Evolutionary conservation across 2,888 invertebrate genomes (phyloP).

Genomic region (Pheosia gnoma): DNA sequence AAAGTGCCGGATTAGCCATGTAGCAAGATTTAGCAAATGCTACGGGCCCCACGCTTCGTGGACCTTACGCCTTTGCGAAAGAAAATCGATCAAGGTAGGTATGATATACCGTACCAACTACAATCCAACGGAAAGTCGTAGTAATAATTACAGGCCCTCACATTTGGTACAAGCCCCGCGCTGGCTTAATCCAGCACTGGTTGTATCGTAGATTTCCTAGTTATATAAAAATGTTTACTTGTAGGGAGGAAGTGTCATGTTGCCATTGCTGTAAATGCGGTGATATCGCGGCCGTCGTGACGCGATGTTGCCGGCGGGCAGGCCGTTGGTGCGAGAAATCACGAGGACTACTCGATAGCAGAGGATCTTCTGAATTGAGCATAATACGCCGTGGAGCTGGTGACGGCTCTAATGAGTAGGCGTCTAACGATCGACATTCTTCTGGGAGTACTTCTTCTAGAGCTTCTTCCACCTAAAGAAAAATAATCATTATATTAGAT

Average conservation of each 20-base stretch:
- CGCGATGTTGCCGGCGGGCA: conserved; percentile 62
- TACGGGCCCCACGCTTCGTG: too few species aligned
- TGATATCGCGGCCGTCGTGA: conserved; percentile 50
- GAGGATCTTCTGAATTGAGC: conserved; percentile 94
- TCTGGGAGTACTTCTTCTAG: conserved; percentile 93
- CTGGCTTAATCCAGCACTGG: too few species aligned
- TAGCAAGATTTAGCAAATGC: too few species aligned
- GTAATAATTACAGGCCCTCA: too few species aligned
- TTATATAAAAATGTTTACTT: conserved; percentile 52
- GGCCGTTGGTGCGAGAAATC: conserved; percentile 86
- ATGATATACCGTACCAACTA: too few species aligned
- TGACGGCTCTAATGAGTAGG: conserved; percentile 86
- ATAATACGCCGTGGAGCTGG: conserved; percentile 92
- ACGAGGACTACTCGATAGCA: conserved; percentile 92
- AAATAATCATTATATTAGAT: conserved; percentile 14
- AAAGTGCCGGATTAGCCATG: not conserved
- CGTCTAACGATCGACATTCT: conserved; percentile 86
- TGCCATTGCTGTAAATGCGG: conserved; percentile 71
- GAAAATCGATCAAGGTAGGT: too few species aligned
- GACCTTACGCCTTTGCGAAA: too few species aligned
- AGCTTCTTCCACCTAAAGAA: conserved; percentile 89
- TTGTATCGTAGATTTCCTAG: not conserved
- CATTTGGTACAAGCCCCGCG: too few species aligned
- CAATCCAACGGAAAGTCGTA: too few species aligned
- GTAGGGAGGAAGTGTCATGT: conserved; percentile 66